A percentile compares a stretch with the other conserved stretches of the same genome.
phyloP scores from a whole-genome alignment of 2,797 vertebrate genomes.

The Orestias chungarensis region DNA sequence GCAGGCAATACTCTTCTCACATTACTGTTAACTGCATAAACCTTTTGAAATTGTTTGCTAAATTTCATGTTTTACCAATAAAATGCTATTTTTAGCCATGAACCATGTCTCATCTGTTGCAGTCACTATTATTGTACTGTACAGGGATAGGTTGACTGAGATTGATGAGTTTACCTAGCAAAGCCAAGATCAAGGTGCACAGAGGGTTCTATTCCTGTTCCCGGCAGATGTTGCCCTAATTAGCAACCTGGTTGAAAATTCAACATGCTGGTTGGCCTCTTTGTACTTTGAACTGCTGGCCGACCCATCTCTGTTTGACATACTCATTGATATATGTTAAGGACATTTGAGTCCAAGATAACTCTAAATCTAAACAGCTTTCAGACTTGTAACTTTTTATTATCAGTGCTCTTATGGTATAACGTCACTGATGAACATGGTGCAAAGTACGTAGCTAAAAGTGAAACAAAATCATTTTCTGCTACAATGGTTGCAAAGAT shows the following conservation, averaged over 20 bases:
- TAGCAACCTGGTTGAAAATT: constrained; percentile 36
- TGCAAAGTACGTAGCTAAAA: constrained; percentile 33
- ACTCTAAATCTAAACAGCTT: background rate
- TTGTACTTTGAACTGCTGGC: constrained; percentile 11
- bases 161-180: constrained; percentile 4
- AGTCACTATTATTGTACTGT: background rate
- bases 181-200: constrained; percentile 10
- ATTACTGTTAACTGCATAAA: background rate
- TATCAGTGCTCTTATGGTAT: background rate
- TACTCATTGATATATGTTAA: constrained; percentile 13
- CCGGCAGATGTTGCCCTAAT: constrained; percentile 31
- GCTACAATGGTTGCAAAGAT: background rate
- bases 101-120: background rate
- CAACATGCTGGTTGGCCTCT: constrained; percentile 14
- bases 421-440: constrained; percentile 15
- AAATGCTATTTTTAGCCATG: background rate
- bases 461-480: background rate
- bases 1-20: no score
- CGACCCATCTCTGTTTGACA: constrained; percentile 23
- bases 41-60: background rate
- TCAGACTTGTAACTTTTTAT: constrained; percentile 30
- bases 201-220: constrained; percentile 43
- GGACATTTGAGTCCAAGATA: constrained; percentile 5
- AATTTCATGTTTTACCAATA: background rate
- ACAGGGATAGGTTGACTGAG: constrained; percentile 3